Evolutionary conservation across 2,888 invertebrate species (phyloP), one percentile per base, ranked within the genome.

Genomic region (Apamea monoglypha): DNA sequence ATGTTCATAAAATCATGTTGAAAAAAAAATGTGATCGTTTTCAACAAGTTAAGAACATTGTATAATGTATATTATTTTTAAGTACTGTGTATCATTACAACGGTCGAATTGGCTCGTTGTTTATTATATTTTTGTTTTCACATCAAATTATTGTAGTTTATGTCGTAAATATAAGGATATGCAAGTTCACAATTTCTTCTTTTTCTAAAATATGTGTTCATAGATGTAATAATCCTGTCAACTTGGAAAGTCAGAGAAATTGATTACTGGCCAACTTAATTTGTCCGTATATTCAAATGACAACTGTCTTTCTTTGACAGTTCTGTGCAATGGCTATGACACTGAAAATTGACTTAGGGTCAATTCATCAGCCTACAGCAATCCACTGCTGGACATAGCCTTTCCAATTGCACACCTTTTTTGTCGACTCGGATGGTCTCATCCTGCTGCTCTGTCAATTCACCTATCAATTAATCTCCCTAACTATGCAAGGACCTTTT

Each of bases 71-170:
- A 59, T 50, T 59, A 32, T 50, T 40, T 74, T 8, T 56, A 56
- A n/a, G 56, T 10, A 59, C 47, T 82, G 50, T 59, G 40, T 56
- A 78, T n/a, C 21, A 74, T 53, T 32, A 61, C 12, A 53, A 16
- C 82, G 18, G 18, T 18, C 64, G 5, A 50, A 74, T 59, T 29
- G 10, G 56, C n/a, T 5, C 7, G 47, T 29, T 74, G 63, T 66
- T 74, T n/a, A 63, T 32, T 12, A 40, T 66, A 29, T 36, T 5
- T 68, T 72, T 75, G 47, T 69, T 75, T 83, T 85, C 85, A 75
- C 83, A 72, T 85, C 71, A 85, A 83, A 64, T 69, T 69, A 76
- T 82, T 82, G 21, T 80, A 82, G 50, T 68, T 74, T 32, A 5
- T 79, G 50, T 10, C 40, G 40, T 40, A 40, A 67, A 32, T 82